Conservation (phyloP, 64 coral and sea anemone species). For the Trachythela sp. region DNA sequence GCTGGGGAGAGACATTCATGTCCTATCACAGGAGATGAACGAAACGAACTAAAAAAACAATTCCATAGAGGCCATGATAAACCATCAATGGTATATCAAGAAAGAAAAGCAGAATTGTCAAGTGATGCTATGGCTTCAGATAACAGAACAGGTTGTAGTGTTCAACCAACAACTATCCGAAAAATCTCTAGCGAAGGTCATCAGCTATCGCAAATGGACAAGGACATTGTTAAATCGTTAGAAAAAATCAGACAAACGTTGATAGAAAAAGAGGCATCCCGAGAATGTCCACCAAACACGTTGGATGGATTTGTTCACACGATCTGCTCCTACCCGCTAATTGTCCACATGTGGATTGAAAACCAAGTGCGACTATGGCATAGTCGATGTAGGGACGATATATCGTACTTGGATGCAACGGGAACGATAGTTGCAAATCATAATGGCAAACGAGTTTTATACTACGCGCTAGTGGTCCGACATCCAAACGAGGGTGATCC, state of each 20-base stretch:
- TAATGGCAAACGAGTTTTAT: conserved; percentile 23
- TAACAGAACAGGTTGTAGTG: not conserved
- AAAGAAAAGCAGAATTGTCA: conserved; percentile 15
- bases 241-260: not conserved
- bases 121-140: conserved; percentile 4
- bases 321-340: not conserved
- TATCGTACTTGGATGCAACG: conserved; percentile 31
- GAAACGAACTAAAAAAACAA: not conserved
- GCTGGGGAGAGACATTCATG: not conserved
- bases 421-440: conserved; percentile 15
- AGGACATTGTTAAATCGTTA: too few relatives aligned
- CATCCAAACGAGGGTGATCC: not conserved
- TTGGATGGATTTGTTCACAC: conserved; percentile 35
- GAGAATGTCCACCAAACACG: not conserved
- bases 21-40: conserved; percentile 15
- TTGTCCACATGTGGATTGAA: conserved; percentile 38
- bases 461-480: conserved; percentile 24
- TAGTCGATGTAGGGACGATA: conserved; percentile 2
- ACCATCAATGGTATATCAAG: conserved; percentile 25
- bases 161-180: not conserved
- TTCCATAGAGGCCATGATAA: conserved; percentile 9
- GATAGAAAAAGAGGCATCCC: not conserved
- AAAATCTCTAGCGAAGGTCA: not conserved
- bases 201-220: not conserved
- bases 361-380: conserved; percentile 48